Conservation (phyloP, 2,113 vertebrate genomes). For the Tenebrosternarchus preto region DNA sequence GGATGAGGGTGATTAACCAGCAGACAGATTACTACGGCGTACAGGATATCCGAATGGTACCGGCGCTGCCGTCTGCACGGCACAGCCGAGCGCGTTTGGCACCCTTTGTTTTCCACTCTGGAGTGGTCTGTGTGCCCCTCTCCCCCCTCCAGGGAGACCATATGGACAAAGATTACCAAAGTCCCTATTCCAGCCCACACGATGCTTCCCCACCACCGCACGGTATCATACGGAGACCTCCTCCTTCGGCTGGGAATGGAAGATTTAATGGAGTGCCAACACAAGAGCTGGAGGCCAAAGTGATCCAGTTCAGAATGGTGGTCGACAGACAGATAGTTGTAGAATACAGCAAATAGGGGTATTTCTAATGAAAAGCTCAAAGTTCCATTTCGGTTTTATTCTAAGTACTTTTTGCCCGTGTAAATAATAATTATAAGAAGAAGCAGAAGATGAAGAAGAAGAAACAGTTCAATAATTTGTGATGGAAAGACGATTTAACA, state of each 20-base stretch:
- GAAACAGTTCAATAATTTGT: background rate
- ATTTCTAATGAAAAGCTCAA: background rate
- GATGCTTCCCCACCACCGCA: conserved; percentile 19
- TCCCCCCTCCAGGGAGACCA: conserved; percentile 51
- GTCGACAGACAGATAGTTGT: too few relatives aligned
- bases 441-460: too few relatives aligned
- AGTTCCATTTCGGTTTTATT: background rate
- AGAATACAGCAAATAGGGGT: background rate
- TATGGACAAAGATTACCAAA: conserved; percentile 69
- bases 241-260: background rate
- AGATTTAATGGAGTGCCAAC: conserved; percentile 19
- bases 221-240: background rate
- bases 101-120: conserved; percentile 52
- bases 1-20: conserved; percentile 1
- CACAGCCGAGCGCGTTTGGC: conserved; percentile 29
- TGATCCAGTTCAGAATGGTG: background rate
- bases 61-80: background rate
- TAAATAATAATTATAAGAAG: background rate
- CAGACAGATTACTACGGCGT: conserved; percentile 6
- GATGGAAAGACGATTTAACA: background rate
- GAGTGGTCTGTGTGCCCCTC: conserved; percentile 57
- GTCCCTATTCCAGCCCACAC: conserved; percentile 47
- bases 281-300: background rate
- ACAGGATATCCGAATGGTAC: conserved; percentile 21
- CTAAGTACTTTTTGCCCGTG: background rate